Evolutionary conservation across 2,888 invertebrate genomes (phyloP), one percentile per base, ranked within the genome.

Genomic region (Linyphia triangularis): DNA sequence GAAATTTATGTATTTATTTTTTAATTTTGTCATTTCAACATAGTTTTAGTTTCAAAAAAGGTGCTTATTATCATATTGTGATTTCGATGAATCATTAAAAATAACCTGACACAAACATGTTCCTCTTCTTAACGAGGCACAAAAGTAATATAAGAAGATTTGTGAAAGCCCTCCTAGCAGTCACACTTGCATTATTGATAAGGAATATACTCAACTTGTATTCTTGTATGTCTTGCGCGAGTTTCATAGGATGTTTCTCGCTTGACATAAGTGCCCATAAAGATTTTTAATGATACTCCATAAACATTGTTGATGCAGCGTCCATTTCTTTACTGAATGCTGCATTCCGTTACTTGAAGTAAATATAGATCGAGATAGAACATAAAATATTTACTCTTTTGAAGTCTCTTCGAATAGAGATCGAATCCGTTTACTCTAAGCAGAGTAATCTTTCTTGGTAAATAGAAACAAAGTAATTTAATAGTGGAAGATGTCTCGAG

Each of bases 261-360:
- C 78, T 67, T 78, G 78, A 78, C 78, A 65, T 78, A 65, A 78
- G 78, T 65, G 40, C 43, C 78, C 78, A 78, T 78, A 78, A 78
- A 78, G 30, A 22, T 78, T 65, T 43, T 67, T 78, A 78, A 78
- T 67, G 65, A 51, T 28, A n/a, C 19, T 6, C 26, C 78, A 78
- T 78, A 78, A 78, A 78, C 65, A 67, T 43, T 40, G 65, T 40
- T 65, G 65, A 65, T 65, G 65, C 19, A n/a, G 28, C 26, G 43
- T 24, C 26, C 43, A 51, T 13, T 65, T 63, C 43, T 65, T 40
- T 10, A 16, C 30, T 22, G 33, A 28, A 33, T 19, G 9, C 6
- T 72, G 51, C 26, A 26, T 72, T 33, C 37, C 13, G 37, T 77
- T 77, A 57, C 30, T 43, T 1, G 59, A 57, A 28, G 30, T n/a